Base-by-base conservation (phyloP, 1,140 invertebrate genomes). In the Drosophila micromelanica region DNA sequence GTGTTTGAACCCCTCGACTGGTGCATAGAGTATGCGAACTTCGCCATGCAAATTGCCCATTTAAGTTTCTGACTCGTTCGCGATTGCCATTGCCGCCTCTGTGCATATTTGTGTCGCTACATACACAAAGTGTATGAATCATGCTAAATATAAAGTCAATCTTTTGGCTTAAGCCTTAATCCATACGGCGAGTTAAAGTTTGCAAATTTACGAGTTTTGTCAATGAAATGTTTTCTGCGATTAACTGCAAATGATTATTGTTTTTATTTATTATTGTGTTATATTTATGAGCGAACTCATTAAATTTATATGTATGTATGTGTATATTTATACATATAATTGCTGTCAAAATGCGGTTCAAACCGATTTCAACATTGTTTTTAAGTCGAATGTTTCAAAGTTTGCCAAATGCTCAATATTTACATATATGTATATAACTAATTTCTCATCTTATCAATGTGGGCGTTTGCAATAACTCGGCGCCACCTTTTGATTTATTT, bases 131-230 rank as follows among this genome's bases (percentile, higher is more conserved):
- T 64, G 67, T 72, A 64, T 86, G 78, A 86, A 76, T 86, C 82
- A 86, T 87, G 73, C 75, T 82, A 73, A 82, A 87, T 82, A 87
- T 87, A 76, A 86, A 76, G 75, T 82, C 67, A 78, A 74, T 80
- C 56, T 81, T 86, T 81, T 70, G 23, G 37, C 35, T 49, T 73
- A 57, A 59, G 30, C 64, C 37, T 56, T 69, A 73, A 69, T 69
- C 64, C 64, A 73, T 60, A 55, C 56, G 55, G 71, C 51, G 17
- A 55, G 37, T 23, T 49, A 69, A 56, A 54, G 56, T 54, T 61
- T 54, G 2, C 13, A 60, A 52, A 54, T 61, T 60, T 72, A 59
- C 37, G 69, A 52, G 20, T 52, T 51, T 56, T 59, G 52, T 65
- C 35, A 67, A 68, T 55, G 17, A 73, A 60, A 45, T 45, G 43